Percentiles rank a stretch among this genome's conserved stretches.
Conservation (phyloP, 1,140 invertebrate species). For the Drosophila pachea region DNA sequence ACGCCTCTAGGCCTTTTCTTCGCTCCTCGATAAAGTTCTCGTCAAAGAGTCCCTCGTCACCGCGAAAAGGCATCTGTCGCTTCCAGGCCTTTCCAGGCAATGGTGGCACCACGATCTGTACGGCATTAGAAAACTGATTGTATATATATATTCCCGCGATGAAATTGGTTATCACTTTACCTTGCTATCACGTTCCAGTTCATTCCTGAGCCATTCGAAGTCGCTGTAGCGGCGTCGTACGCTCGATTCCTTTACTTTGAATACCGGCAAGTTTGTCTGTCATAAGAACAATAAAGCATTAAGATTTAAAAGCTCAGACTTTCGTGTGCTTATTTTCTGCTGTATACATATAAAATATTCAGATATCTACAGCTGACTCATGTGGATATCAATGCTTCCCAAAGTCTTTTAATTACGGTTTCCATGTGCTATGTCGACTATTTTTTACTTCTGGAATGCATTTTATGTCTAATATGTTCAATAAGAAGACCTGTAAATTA, state of each 20-base stretch:
- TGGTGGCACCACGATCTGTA: slow-evolving; percentile 96
- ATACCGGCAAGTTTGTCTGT: slow-evolving; percentile 99
- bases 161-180: slow-evolving; percentile 80
- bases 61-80: slow-evolving; percentile 97
- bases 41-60: slow-evolving; percentile 99
- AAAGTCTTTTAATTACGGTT: slow-evolving; percentile 1
- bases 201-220: slow-evolving; percentile 99
- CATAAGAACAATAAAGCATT: slow-evolving; percentile 62
- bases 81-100: slow-evolving; percentile 99
- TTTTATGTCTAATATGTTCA: background rate
- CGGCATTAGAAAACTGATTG: background rate
- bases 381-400: slow-evolving; percentile 16
- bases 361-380: slow-evolving; percentile 50
- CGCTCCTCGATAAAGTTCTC: slow-evolving; percentile 99
- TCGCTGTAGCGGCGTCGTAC: slow-evolving; percentile 98
- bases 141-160: background rate
- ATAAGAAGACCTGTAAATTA: background rate
- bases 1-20: slow-evolving; percentile 97
- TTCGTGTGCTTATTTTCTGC: background rate
- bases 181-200: slow-evolving; percentile 99
- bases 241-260: slow-evolving; percentile 99
- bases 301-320: background rate
- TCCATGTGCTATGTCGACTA: too few relatives aligned
- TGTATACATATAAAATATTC: background rate
- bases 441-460: background rate